Evolutionary conservation across 64 coral and sea anemone genomes (phyloP).

Genomic region (Pachyseris speciosa): DNA sequence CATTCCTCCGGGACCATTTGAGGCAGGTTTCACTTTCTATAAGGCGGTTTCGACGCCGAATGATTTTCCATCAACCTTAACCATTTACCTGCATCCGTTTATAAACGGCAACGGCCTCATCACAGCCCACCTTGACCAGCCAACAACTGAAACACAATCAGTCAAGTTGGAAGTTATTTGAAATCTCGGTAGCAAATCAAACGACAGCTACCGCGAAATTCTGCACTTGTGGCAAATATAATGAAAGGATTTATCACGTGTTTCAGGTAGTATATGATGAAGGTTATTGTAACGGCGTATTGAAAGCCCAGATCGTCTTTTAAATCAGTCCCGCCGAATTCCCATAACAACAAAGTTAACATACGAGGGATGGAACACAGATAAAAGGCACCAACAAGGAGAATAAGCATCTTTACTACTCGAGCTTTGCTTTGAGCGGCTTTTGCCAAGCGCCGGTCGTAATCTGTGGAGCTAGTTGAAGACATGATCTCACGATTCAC

Average conservation of each 20-base stretch:
- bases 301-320: not conserved
- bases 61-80: too few relatives aligned
- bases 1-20: too few relatives aligned
- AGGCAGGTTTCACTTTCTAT: too few relatives aligned
- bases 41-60: too few relatives aligned
- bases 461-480: not conserved
- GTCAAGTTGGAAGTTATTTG: too few relatives aligned
- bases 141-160: too few relatives aligned
- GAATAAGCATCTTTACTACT: slow-evolving; percentile 79
- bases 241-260: slow-evolving; percentile 94
- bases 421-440: slow-evolving; percentile 28
- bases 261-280: slow-evolving; percentile 81
- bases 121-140: too few relatives aligned
- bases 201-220: slow-evolving; percentile 55
- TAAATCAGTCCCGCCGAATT: slow-evolving; percentile 27
- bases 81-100: too few relatives aligned
- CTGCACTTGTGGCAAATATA: slow-evolving; percentile 84
- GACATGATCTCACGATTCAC: slow-evolving; percentile 34
- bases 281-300: slow-evolving; percentile 56
- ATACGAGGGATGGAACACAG: slow-evolving; percentile 83
- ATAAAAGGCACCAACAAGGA: slow-evolving; percentile 74
- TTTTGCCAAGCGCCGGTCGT: not conserved
- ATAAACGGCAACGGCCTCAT: too few relatives aligned
- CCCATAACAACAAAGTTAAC: slow-evolving; percentile 57
- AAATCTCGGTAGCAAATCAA: not conserved